These are phyloP conservation scores for Mungos mungo DNA, from an alignment of 2,113 vertebrate genomes.

Conservation along the genomic window DNA sequence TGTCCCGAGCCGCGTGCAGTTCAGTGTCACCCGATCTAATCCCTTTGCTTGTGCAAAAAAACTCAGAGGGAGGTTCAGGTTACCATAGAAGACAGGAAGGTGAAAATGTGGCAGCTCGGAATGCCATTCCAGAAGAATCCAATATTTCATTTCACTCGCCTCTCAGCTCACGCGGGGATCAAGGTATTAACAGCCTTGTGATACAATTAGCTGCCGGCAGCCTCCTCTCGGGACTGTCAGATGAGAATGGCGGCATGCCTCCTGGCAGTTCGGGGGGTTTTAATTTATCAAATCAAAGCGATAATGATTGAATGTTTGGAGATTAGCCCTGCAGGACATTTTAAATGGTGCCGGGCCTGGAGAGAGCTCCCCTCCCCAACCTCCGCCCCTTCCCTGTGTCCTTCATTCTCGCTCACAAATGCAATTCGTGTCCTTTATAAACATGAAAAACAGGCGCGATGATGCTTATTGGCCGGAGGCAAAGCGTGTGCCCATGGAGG, in stretches of 20 bases:
- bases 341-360: neutral
- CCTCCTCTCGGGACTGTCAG: neutral
- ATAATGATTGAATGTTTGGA: neutral
- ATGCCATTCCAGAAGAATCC: fast-evolving
- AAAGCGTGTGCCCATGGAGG: constrained; percentile 91
- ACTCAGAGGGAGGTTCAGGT: neutral
- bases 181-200: neutral
- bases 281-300: neutral
- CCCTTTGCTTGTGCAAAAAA: neutral
- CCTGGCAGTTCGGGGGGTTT: neutral
- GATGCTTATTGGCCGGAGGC: constrained; percentile 90
- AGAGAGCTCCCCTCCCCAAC: neutral
- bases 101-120: neutral
- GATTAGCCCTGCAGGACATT: neutral
- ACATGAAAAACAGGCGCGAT: constrained; percentile 85
- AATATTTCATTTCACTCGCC: neutral
- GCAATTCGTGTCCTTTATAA: neutral
- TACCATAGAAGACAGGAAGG: neutral
- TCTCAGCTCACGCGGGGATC: fast-evolving
- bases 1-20: neutral
- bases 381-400: neutral
- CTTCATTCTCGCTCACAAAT: neutral
- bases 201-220: neutral
- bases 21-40: neutral
- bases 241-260: fast-evolving